Evolutionary conservation across 2,113 vertebrate genomes (phyloP), one percentile per base, ranked within the genome.

Genomic region (Xenopus borealis): DNA sequence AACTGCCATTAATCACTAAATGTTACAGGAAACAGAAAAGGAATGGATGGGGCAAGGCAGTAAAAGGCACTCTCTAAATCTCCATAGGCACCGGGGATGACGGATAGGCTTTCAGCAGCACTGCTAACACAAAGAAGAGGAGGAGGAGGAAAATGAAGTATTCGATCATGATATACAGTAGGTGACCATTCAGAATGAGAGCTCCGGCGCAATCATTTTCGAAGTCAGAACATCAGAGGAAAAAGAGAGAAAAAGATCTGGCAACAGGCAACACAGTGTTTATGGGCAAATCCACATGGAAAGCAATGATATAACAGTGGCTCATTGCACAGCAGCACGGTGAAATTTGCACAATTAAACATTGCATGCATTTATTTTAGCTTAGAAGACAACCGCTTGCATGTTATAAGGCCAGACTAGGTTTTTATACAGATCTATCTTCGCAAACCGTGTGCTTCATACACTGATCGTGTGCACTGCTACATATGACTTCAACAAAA

Each of bases 1-100:
- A 91, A 87, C 63, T 89, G 67, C 77, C 85, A 93, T 94, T 93
- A 94, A 93, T 92, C 92, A 93, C 81, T 89, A 88, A 90, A 88
- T 72, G 83, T 83, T 91, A 89, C 72, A 58, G 82, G 72, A 72
- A 80, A 62, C 84, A 27, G 84, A 80, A 78, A 55, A 58, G 81
- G 67, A 27, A 70, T 74, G 55, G 4, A 23, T 76, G 46, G 84
- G 59, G 77, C 47, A 74, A 40, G 80, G 40, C 63, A 13, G 65
- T 86, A 83, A 59, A 40, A 78, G 62, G 59, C 18, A 63, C 72
- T 83, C 59, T 81, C 70, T 72, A 58, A 71, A 82, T 81, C 65
- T 85, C 79, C 50, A 40, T 0, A 83, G 50, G 40, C 50, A 78
- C n/a, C 63, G 67, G 78, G 80, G 88, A 81, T 78, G 79, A 79